phyloP scores from a whole-genome alignment of 35 echinoderm and acorn worm genomes.

The Chiridota heheva region DNA sequence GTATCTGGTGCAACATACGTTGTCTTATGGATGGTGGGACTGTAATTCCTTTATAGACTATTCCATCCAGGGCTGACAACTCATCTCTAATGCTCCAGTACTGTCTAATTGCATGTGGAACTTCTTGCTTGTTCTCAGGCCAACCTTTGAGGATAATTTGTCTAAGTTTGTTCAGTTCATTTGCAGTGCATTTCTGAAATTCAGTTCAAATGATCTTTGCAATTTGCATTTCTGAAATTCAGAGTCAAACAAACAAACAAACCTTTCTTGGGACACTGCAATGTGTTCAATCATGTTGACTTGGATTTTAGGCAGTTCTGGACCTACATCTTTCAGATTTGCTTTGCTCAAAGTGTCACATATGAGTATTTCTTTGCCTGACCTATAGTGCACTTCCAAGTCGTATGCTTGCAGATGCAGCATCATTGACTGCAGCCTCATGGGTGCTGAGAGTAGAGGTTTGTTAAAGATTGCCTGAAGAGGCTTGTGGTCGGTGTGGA shows the following conservation, averaged over 20 bases:
- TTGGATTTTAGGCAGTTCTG: constrained; percentile 46
- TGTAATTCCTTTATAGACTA: constrained; percentile 69
- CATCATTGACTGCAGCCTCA: constrained; percentile 80
- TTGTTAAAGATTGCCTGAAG: constrained; percentile 59
- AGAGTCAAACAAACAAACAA: not conserved
- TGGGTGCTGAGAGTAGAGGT: constrained; percentile 53
- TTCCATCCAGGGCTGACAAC: constrained; percentile 51
- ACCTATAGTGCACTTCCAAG: constrained; percentile 41
- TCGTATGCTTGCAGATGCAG: constrained; percentile 64
- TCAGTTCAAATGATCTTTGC: not conserved
- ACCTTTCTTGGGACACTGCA: constrained; percentile 45
- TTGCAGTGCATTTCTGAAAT: constrained; percentile 43
- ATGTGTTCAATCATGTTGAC: constrained; percentile 58
- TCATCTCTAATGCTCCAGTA: constrained; percentile 67
- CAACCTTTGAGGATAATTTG: constrained; percentile 67
- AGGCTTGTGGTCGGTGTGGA: constrained; percentile 68
- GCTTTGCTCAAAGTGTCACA: constrained; percentile 58
- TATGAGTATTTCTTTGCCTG: constrained; percentile 52
- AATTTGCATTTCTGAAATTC: not conserved
- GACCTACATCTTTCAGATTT: constrained; percentile 35
- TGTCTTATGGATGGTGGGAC: constrained; percentile 50
- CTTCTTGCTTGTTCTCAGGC: constrained; percentile 67
- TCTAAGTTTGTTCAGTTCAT: constrained; percentile 55
- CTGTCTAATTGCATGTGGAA: constrained; percentile 45
- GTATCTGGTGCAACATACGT: constrained; percentile 42